Conservation (phyloP, 2,113 vertebrate genomes). For the Chaetodon auriga region DNA sequence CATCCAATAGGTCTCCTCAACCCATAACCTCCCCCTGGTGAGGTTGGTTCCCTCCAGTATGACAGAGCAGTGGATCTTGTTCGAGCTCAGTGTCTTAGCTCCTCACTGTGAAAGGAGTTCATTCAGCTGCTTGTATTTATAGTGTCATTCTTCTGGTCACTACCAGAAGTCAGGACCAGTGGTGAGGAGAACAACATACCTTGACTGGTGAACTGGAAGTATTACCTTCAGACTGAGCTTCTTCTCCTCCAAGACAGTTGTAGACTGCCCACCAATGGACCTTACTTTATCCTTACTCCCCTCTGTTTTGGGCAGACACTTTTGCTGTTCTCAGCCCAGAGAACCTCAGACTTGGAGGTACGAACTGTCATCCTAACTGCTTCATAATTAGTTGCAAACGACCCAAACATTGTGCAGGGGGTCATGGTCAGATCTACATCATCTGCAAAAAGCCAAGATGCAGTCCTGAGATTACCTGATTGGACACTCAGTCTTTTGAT, state of each 20-base stretch:
- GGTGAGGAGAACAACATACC: background rate
- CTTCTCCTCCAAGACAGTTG: background rate
- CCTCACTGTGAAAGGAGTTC: background rate
- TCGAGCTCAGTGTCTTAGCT: background rate
- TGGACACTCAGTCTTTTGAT: background rate
- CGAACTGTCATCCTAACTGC: background rate
- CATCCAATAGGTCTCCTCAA: background rate
- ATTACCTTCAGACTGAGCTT: background rate
- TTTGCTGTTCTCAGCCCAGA: background rate
- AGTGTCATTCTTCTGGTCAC: background rate
- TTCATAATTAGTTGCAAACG: background rate
- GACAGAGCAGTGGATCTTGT: background rate
- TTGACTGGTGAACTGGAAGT: background rate
- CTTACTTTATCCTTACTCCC: background rate
- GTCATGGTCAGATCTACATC: background rate
- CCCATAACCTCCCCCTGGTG: background rate
- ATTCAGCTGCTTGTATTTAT: background rate
- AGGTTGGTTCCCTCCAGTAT: background rate
- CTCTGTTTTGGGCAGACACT: background rate
- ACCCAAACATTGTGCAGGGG: background rate
- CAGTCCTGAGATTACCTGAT: background rate
- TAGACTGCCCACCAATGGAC: background rate
- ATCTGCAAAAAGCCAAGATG: background rate
- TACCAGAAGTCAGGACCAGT: background rate
- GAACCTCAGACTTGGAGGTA: background rate